phyloP scores from a whole-genome alignment of 2,797 vertebrate genomes.

The Taenioides sp. region DNA sequence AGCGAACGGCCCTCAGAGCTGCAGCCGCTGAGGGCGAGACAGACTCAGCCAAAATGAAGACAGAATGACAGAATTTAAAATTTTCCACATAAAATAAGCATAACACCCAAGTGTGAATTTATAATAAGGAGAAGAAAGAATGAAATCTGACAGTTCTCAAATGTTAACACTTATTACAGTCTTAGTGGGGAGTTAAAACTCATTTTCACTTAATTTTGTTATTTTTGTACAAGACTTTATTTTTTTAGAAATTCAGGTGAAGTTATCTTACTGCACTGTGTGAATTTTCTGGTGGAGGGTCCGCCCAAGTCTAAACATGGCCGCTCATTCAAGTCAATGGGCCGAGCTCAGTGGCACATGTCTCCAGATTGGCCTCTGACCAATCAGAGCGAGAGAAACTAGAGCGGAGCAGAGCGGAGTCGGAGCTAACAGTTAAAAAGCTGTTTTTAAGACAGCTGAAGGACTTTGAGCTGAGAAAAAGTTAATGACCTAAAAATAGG shows the following conservation, averaged over 20 bases:
- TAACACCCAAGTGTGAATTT: neutral
- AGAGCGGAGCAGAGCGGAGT: no score
- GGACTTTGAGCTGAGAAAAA: no score
- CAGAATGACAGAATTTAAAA: neutral
- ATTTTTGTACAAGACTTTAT: neutral
- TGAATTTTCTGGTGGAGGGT: no score
- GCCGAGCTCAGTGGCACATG: no score
- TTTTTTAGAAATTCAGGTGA: neutral
- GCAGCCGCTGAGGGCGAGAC: neutral
- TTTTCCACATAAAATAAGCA: neutral
- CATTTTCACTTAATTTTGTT: neutral
- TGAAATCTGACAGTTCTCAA: constrained; percentile 24
- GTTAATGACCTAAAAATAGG: no score
- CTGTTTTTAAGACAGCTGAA: no score
- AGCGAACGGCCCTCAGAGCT: constrained; percentile 7
- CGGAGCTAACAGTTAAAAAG: no score
- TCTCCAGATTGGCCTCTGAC: no score
- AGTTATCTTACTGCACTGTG: no score
- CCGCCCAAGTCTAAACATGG: no score
- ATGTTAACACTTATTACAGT: neutral
- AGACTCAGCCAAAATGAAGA: neutral
- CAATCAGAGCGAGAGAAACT: no score
- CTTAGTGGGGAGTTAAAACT: neutral
- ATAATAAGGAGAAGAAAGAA: neutral
- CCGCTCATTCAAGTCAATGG: no score